A percentile compares a stretch with the other conserved stretches of the same genome.
These are phyloP conservation scores for Keiferia lycopersicella DNA, from an alignment of 2,888 invertebrate genomes.

Conservation along the genomic window DNA sequence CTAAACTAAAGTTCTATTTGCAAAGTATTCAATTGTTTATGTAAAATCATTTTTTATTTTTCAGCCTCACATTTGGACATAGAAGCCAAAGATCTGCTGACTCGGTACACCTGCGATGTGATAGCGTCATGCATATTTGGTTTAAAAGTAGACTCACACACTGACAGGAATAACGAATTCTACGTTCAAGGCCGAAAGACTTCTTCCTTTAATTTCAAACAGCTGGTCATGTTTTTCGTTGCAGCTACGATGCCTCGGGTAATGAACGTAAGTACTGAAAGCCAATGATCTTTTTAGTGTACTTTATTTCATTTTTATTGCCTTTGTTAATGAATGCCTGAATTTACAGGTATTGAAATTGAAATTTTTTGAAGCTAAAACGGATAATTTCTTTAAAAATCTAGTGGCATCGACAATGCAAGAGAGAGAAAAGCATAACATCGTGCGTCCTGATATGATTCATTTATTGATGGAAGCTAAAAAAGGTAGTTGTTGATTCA, in stretches of 20 bases:
- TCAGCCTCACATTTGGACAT: conserved; percentile 43
- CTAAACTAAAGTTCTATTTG: neutral
- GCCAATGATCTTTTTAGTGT: no score
- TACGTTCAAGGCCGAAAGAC: conserved; percentile 72
- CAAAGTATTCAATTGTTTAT: no score
- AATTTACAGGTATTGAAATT: neutral
- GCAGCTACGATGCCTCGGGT: conserved; percentile 37
- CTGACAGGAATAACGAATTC: conserved; percentile 77
- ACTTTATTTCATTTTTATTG: neutral
- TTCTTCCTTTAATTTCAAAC: conserved; percentile 49
- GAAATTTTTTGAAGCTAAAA: conserved; percentile 46
- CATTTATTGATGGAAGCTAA: conserved; percentile 77
- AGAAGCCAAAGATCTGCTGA: conserved; percentile 68
- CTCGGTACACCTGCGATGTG: conserved; percentile 74
- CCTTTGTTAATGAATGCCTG: neutral
- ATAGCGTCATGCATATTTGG: conserved; percentile 79
- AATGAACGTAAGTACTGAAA: conserved; percentile 33
- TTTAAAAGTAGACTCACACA: conserved; percentile 77
- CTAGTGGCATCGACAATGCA: conserved; percentile 67
- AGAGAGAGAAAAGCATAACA: conserved; percentile 66
- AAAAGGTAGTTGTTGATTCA: no score
- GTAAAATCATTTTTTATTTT: neutral
- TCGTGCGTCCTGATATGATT: conserved; percentile 79
- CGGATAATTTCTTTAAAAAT: conserved; percentile 58
- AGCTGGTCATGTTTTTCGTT: conserved; percentile 47